Conservation (phyloP, 2,888 invertebrate species). For the Argynnis bischoffii region DNA sequence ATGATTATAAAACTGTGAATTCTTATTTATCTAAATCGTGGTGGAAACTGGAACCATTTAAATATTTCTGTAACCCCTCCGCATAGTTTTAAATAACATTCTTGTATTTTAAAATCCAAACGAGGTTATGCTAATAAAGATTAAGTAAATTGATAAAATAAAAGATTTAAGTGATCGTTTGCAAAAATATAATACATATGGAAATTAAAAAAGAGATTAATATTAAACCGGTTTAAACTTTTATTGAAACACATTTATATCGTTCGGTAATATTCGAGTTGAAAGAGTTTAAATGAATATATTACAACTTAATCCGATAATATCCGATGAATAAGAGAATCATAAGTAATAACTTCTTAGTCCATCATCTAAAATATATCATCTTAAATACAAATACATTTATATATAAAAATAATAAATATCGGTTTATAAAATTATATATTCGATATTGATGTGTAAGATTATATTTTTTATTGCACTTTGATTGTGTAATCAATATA, state of each 20-base stretch:
- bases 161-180: background rate
- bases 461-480: too few species aligned
- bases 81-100: background rate
- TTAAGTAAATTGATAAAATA: background rate
- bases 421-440: too few species aligned
- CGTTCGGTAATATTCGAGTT: conserved; percentile 3
- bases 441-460: too few species aligned
- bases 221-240: conserved; percentile 11
- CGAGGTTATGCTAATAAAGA: background rate
- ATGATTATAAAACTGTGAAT: too few species aligned
- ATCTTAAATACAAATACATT: too few species aligned
- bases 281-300: background rate
- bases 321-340: background rate
- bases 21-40: too few species aligned
- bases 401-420: too few species aligned
- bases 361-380: too few species aligned
- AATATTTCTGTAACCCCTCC: background rate
- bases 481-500: background rate
- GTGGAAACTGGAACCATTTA: background rate
- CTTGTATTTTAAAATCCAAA: background rate
- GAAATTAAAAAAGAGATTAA: background rate
- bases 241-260: background rate
- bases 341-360: too few species aligned
- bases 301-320: background rate
- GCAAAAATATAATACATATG: background rate